Evolutionary conservation across 2,888 invertebrate genomes (phyloP).

Genomic region (Calameuta idolon): DNA sequence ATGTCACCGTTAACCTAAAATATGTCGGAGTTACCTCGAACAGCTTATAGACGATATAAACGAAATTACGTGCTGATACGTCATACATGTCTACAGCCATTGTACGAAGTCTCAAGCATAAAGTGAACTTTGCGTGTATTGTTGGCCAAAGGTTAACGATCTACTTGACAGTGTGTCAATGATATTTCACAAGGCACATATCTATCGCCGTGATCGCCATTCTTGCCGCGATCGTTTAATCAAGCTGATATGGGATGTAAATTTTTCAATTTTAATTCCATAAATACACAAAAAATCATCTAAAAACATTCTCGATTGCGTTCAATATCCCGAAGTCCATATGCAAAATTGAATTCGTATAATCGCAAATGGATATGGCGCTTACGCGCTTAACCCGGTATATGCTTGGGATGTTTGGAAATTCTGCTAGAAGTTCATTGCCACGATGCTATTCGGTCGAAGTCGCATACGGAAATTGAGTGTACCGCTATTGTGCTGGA

Average conservation of each 20-base stretch:
- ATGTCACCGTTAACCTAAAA: not conserved
- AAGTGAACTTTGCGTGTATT: slow-evolving; percentile 24
- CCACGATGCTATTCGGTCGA: not conserved
- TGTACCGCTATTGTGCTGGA: not conserved
- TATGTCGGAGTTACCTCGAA: not conserved
- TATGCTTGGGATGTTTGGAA: not conserved
- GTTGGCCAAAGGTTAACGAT: slow-evolving; percentile 12
- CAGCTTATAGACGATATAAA: not conserved
- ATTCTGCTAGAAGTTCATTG: not conserved
- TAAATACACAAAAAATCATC: not conserved
- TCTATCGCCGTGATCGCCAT: not conserved
- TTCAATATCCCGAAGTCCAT: not conserved
- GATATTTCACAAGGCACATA: not conserved
- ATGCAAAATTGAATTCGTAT: not conserved
- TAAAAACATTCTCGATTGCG: not conserved
- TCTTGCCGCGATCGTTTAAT: not conserved
- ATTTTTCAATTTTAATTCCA: not conserved
- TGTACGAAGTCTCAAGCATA: slow-evolving; percentile 21
- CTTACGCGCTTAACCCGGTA: not conserved
- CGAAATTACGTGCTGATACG: not conserved
- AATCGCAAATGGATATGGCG: not conserved
- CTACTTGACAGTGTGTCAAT: not conserved
- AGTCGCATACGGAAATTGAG: not conserved
- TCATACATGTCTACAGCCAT: slow-evolving; percentile 7
- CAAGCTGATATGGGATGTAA: not conserved